Evolutionary conservation across 1,140 invertebrate species (phyloP).

Genomic region (Ladona fulva): DNA sequence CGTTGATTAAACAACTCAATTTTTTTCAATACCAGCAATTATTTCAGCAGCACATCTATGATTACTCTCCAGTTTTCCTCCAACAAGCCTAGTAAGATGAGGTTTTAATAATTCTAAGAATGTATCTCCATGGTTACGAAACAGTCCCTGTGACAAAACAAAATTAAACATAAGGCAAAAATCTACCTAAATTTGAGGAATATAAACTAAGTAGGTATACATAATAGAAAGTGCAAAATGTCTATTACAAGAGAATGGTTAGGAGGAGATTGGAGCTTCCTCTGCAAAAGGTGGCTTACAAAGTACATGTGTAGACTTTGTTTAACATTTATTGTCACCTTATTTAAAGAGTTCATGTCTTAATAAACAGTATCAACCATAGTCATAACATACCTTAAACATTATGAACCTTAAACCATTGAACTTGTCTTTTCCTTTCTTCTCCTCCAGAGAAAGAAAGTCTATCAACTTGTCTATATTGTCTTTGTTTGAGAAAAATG

Average conservation of each 20-base stretch:
- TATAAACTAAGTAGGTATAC: too few relatives aligned
- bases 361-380: neutral
- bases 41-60: constrained; percentile 82
- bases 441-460: constrained; percentile 75
- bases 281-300: too few relatives aligned
- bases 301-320: too few relatives aligned
- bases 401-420: constrained; percentile 52
- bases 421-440: constrained; percentile 77
- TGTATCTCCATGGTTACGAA: constrained; percentile 64
- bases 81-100: constrained; percentile 56
- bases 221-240: too few relatives aligned
- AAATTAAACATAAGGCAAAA: too few relatives aligned
- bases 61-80: constrained; percentile 59
- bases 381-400: constrained; percentile 51
- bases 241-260: too few relatives aligned
- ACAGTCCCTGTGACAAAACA: constrained; percentile 51
- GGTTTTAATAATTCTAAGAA: constrained; percentile 51
- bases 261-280: too few relatives aligned
- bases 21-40: constrained; percentile 40
- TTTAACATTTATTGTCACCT: too few relatives aligned
- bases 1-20: neutral
- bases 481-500: constrained; percentile 56
- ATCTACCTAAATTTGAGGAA: too few relatives aligned
- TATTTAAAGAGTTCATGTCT: neutral
- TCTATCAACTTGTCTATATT: constrained; percentile 65